Percentiles rank a stretch among this genome's conserved stretches.
phyloP scores from a whole-genome alignment of 2,888 invertebrate genomes.

The Chromoteleia sp. region DNA sequence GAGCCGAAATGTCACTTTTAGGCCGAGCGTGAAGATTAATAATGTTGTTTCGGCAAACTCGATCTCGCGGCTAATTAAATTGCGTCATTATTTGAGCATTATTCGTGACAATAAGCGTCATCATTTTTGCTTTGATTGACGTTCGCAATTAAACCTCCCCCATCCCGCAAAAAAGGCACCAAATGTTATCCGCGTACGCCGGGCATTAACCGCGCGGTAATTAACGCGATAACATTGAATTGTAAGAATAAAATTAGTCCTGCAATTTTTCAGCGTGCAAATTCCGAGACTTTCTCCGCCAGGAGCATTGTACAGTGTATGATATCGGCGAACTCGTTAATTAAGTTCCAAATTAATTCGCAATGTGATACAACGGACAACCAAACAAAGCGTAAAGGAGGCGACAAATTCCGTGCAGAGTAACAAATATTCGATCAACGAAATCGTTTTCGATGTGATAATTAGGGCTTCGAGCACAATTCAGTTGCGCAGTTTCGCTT shows the following conservation, averaged over 20 bases:
- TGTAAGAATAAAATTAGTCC: too few species aligned
- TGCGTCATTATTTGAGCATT: slow-evolving; percentile 18
- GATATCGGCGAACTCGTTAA: neutral
- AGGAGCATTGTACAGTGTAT: neutral
- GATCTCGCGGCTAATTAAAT: slow-evolving; percentile 2
- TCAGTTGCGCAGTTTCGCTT: slow-evolving; percentile 5
- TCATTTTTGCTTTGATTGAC: slow-evolving; percentile 17
- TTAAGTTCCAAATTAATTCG: neutral
- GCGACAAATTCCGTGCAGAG: neutral
- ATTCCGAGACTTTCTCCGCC: neutral
- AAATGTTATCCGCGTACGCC: too few species aligned
- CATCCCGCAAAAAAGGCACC: too few species aligned
- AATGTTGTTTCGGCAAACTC: slow-evolving; percentile 2
- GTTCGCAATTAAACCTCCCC: slow-evolving; percentile 12
- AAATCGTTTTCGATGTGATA: slow-evolving; percentile 22
- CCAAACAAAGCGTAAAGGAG: neutral
- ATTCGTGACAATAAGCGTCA: slow-evolving; percentile 25
- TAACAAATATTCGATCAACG: slow-evolving; percentile 21
- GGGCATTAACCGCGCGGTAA: neutral
- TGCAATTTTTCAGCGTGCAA: neutral
- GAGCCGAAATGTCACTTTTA: neutral
- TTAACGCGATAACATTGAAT: too few species aligned
- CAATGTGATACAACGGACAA: neutral
- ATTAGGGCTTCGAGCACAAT: slow-evolving; percentile 23
- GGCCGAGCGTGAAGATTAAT: slow-evolving; percentile 7